Percentiles rank a stretch among this genome's conserved stretches.
Evolutionary conservation across 2,888 invertebrate genomes (phyloP).

Genomic region (Portevinia maculata): DNA sequence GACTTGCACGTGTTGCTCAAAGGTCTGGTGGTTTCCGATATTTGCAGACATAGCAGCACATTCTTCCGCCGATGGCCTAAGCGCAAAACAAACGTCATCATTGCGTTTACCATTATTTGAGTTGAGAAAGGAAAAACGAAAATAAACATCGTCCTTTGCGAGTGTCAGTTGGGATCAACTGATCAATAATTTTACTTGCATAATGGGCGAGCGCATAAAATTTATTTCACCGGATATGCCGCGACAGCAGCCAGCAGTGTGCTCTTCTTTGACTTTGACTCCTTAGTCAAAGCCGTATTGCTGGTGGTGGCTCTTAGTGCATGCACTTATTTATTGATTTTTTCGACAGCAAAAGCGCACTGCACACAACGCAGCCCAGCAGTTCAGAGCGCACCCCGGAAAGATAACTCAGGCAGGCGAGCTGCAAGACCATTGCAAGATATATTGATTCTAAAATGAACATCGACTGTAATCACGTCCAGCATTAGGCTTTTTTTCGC

Average conservation of each 20-base stretch:
- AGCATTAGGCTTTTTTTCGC: slow-evolving; percentile 75
- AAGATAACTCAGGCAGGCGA: slow-evolving; percentile 66
- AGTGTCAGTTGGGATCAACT: slow-evolving; percentile 74
- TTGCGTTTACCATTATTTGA: slow-evolving; percentile 17
- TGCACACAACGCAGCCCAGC: slow-evolving; percentile 30
- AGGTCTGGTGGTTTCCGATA: slow-evolving; percentile 57
- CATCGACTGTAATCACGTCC: slow-evolving; percentile 76
- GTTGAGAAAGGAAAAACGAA: slow-evolving; percentile 12
- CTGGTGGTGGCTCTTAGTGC: slow-evolving; percentile 58
- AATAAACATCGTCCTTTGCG: slow-evolving; percentile 64
- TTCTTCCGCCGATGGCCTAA: not conserved
- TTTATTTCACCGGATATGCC: slow-evolving; percentile 73
- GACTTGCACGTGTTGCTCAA: slow-evolving; percentile 65
- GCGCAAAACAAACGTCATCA: slow-evolving; percentile 38
- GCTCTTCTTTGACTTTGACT: slow-evolving; percentile 69
- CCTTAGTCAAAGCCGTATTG: slow-evolving; percentile 32
- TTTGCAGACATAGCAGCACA: slow-evolving; percentile 39
- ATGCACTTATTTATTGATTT: slow-evolving; percentile 74
- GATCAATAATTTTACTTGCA: slow-evolving; percentile 73
- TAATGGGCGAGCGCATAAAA: slow-evolving; percentile 74
- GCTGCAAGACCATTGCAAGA: slow-evolving; percentile 68
- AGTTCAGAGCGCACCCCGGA: slow-evolving; percentile 53
- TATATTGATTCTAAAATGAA: slow-evolving; percentile 76
- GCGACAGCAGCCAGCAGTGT: slow-evolving; percentile 68
- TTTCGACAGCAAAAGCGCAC: slow-evolving; percentile 66